Evolutionary conservation across 2,888 invertebrate species (phyloP), one percentile per base, ranked within the genome.

Genomic region (Catocala fraxini): DNA sequence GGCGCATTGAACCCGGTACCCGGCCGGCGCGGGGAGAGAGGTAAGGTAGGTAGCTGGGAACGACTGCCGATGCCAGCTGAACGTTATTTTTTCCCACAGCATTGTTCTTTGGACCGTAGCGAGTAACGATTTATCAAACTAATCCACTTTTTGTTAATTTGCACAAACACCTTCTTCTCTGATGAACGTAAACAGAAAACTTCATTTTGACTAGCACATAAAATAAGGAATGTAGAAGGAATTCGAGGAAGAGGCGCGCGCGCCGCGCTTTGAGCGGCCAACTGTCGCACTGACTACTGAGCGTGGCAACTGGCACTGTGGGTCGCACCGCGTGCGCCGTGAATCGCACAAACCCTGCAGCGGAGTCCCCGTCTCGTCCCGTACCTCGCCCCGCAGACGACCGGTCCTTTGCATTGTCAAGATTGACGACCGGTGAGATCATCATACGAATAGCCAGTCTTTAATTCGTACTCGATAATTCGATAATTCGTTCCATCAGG

Each of bases 11-110:
- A 93, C 94, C 92, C 93, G 90, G 92, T 88, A 91, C 91, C 90
- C 89, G 88, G 87, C 85, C 80, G 84, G 90, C 88, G 93, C 92
- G 91, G 92, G 91, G 91, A 89, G 91, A 85, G 91, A 85, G 87
- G 88, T 82, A 85, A 86, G 88, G 92, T 91, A 92, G 93, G 91
- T 92, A 92, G 92, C 92, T 91, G 93, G 92, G 92, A 93, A 93
- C 93, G 93, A 91, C 88, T 88, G 92, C 83, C 92, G 92, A 91
- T 92, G 92, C 91, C 93, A 93, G 94, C 93, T 94, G 94, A 91
- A 94, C 94, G 94, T 94, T 94, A 94, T 93, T 94, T 94, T 94
- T 94, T 94, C 94, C 94, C 94, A 94, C 94, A 94, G 93, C 94
- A 93, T 93, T 93, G 93, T 93, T 92, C 93, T 90, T 92, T 91